phyloP scores from a whole-genome alignment of 2,888 invertebrate species.

The Eupeodes luniger region DNA sequence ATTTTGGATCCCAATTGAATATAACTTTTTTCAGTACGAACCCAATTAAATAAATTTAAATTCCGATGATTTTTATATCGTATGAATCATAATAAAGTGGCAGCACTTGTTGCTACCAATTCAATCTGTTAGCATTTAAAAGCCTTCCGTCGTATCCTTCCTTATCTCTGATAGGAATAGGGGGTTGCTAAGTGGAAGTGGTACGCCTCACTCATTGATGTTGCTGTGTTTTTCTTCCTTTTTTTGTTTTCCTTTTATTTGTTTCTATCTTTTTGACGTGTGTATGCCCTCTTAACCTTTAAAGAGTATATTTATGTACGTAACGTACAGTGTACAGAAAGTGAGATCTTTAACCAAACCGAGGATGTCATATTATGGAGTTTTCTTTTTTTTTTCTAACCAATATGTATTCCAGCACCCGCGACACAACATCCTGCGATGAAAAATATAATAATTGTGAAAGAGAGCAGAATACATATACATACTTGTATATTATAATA shows the following conservation, averaged over 20 bases:
- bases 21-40: too few species aligned
- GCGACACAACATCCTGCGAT: neutral
- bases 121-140: conserved; percentile 44
- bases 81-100: neutral
- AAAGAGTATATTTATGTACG: conserved; percentile 30
- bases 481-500: neutral
- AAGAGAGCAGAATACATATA: conserved; percentile 3
- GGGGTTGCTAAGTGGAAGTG: conserved; percentile 56
- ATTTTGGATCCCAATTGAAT: too few species aligned
- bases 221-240: conserved; percentile 15
- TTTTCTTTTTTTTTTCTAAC: conserved; percentile 10
- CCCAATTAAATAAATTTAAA: too few species aligned
- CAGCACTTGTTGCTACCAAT: neutral
- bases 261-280: conserved; percentile 63
- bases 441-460: conserved; percentile 1
- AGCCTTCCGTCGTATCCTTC: conserved; percentile 62
- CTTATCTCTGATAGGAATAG: conserved; percentile 46
- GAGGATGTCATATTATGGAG: conserved; percentile 52
- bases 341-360: conserved; percentile 44
- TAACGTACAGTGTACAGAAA: neutral
- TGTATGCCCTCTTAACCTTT: conserved; percentile 69
- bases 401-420: conserved; percentile 20
- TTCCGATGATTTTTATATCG: neutral
- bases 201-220: conserved; percentile 4
- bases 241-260: conserved; percentile 49